phyloP scores from a whole-genome alignment of 1,140 invertebrate species.

The Neocloeon triangulifer region DNA sequence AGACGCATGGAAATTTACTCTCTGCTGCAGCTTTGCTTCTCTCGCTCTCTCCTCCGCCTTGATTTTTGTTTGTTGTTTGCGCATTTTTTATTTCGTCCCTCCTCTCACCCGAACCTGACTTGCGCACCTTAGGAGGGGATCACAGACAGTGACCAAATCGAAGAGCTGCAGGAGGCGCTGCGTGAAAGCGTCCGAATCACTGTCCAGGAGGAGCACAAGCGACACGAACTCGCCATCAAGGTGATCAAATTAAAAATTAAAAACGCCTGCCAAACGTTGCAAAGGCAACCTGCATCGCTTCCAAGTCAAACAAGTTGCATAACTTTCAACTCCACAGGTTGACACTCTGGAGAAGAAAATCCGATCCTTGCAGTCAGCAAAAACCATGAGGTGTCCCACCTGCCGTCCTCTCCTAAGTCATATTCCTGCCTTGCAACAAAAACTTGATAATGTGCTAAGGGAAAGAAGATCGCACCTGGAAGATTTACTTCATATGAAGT shows the following conservation, averaged over 20 bases:
- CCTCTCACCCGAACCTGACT: no score
- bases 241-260: no score
- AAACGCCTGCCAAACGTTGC: no score
- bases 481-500: conserved; percentile 62
- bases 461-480: conserved; percentile 43
- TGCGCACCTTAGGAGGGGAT: no score
- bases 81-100: no score
- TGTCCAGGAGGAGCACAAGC: conserved; percentile 34
- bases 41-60: no score
- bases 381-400: conserved; percentile 35
- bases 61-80: no score
- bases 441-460: conserved; percentile 25
- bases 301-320: no score
- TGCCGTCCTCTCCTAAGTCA: conserved; percentile 34
- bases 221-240: no score
- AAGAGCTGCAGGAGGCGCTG: conserved; percentile 58
- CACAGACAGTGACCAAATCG: conserved; percentile 41
- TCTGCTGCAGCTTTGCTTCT: no score
- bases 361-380: conserved; percentile 37
- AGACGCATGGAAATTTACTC: no score
- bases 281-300: no score
- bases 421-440: conserved; percentile 29
- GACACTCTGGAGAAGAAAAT: conserved; percentile 43
- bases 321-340: conserved; percentile 45
- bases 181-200: conserved; percentile 38